A percentile compares a stretch with the other conserved stretches of the same genome.
Evolutionary conservation across 2,113 vertebrate genomes (phyloP).

Genomic region (Morone saxatilis): DNA sequence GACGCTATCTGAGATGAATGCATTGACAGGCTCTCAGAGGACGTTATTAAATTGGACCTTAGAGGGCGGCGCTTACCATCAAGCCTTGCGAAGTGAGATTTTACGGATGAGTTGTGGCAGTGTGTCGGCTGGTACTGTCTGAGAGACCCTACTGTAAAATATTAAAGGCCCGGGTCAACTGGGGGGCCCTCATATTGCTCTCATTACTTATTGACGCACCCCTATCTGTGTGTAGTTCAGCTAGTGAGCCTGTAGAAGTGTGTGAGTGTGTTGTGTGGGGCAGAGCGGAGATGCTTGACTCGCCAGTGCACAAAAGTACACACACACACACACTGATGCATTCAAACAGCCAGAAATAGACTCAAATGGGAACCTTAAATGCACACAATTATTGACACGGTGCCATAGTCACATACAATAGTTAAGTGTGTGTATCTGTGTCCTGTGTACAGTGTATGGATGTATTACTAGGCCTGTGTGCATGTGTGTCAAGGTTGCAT

Average conservation of each 20-base stretch:
- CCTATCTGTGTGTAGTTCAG: slow-evolving; percentile 60
- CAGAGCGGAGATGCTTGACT: slow-evolving; percentile 9
- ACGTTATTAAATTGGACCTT: slow-evolving; percentile 61
- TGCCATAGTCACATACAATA: background rate
- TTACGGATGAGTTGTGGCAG: slow-evolving; percentile 52
- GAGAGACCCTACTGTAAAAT: slow-evolving; percentile 71
- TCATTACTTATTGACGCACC: slow-evolving; percentile 76
- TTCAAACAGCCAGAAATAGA: background rate
- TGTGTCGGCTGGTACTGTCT: slow-evolving; percentile 41
- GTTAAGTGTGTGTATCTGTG: background rate
- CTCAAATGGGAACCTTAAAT: background rate
- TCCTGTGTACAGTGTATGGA: background rate
- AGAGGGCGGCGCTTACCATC: slow-evolving; percentile 31
- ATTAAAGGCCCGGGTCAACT: slow-evolving; percentile 74
- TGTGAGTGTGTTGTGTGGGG: slow-evolving; percentile 20
- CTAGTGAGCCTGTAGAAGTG: slow-evolving; percentile 52
- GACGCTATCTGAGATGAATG: slow-evolving; percentile 16
- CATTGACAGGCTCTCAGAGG: slow-evolving; percentile 37
- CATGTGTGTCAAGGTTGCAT: slow-evolving; percentile 8
- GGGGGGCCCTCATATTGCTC: slow-evolving; percentile 60
- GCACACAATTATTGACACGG: background rate
- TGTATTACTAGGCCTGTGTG: background rate
- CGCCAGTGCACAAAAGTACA: background rate
- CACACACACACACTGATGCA: background rate
- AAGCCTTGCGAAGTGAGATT: slow-evolving; percentile 56